A percentile compares a stretch with the other conserved stretches of the same genome.
Conservation (phyloP, 2,113 vertebrate species). For the Circaetus gallicus region DNA sequence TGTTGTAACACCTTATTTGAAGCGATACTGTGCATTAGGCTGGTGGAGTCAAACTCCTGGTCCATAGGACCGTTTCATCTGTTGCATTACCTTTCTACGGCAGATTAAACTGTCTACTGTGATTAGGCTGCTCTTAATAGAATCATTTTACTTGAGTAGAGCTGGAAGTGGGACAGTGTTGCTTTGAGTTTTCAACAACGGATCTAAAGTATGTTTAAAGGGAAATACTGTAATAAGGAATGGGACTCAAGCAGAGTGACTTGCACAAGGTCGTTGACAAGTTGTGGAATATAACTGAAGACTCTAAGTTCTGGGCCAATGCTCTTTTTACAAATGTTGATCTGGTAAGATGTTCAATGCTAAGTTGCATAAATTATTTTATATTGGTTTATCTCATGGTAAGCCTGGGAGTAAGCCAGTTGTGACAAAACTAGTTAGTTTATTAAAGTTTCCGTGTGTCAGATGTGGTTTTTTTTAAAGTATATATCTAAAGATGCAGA, state of each 20-base stretch:
- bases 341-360: not conserved
- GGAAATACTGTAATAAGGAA: not conserved
- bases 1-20: not conserved
- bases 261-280: not conserved
- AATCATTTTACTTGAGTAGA: not conserved
- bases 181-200: not conserved
- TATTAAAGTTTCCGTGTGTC: not conserved
- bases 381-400: not conserved
- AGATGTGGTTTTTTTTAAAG: not conserved
- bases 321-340: not conserved
- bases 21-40: not conserved
- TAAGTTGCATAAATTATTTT: not conserved
- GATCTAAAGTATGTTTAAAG: not conserved
- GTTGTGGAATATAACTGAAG: not conserved
- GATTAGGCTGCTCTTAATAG: not conserved
- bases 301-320: not conserved
- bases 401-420: not conserved
- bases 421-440: not conserved
- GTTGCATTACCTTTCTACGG: not conserved
- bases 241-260: not conserved
- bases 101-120: not conserved
- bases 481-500: not conserved
- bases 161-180: not conserved
- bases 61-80: accelerated
- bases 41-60: not conserved